phyloP scores from a whole-genome alignment of 1,140 invertebrate genomes.

The Chrysomallon squamiferum region DNA sequence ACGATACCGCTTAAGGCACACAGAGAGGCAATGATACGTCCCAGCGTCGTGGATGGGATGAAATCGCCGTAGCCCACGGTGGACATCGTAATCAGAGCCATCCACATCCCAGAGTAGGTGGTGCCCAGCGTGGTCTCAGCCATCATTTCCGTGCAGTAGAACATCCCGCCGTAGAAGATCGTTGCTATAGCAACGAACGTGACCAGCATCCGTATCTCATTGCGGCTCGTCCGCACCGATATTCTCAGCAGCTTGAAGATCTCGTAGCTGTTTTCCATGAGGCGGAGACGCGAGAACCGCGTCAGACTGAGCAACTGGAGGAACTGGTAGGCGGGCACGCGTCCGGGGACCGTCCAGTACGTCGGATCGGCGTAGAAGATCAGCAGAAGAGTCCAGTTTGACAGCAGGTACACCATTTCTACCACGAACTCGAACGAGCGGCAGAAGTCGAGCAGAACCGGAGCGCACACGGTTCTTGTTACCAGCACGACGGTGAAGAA shows the following conservation, averaged over 20 bases:
- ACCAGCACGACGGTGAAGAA: constrained; percentile 43
- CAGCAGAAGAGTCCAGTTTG: constrained; percentile 14
- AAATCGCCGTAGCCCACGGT: constrained; percentile 85
- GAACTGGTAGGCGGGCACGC: constrained; percentile 15
- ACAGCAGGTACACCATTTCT: constrained; percentile 24
- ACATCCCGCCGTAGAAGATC: constrained; percentile 93
- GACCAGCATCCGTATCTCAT: constrained; percentile 72
- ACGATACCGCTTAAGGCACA: constrained; percentile 93
- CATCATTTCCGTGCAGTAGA: constrained; percentile 90
- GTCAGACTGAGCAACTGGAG: constrained; percentile 19
- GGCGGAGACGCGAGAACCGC: constrained; percentile 34
- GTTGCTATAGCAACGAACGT: constrained; percentile 96
- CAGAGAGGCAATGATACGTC: constrained; percentile 93
- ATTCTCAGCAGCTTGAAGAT: constrained; percentile 30
- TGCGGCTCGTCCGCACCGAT: constrained; percentile 31
- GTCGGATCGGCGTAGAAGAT: constrained; percentile 11
- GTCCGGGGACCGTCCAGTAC: constrained; percentile 16
- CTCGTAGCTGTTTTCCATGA: constrained; percentile 21
- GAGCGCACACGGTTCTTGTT: constrained; percentile 22
- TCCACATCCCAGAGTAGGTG: constrained; percentile 93
- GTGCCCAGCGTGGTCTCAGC: constrained; percentile 63
- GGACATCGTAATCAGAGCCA: constrained; percentile 97
- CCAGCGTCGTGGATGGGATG: constrained; percentile 57
- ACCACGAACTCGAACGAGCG: constrained; percentile 7
- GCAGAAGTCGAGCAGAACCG: constrained; percentile 16